Base-by-base conservation (phyloP, 1,140 invertebrate species). In the Schmidtea mediterranea region DNA sequence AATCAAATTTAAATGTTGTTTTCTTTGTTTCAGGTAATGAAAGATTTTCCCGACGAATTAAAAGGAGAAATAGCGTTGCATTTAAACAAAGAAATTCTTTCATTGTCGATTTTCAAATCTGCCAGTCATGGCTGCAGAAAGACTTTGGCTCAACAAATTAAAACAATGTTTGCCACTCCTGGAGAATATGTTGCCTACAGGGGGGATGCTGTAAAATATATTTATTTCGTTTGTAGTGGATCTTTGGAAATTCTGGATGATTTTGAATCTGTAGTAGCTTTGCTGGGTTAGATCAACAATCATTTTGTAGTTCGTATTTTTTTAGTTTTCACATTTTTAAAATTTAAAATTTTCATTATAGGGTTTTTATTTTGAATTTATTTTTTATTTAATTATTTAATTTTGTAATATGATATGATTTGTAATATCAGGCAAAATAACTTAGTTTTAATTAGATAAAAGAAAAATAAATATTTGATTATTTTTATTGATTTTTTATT, bases 21-120 rank as follows among this genome's bases (percentile, higher is more conserved):
- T n/a, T n/a, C n/a, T n/a, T n/a, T n/a, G n/a, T n/a, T n/a, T n/a
- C n/a, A 90, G 86, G 83, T 83, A 43, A 69, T 92, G 39, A 82
- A 82, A 65, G 84, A 90, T 69, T 92, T 92, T 69, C 86, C 84
- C 0, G 83, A 90, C 61, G 84, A 90, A 62, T 69, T 92, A 23
- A 69, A 83, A 43, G 84, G 84, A 10, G 86, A 90, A 58, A 82
- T 90, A 21, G 86, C 81, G 13, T 77, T 92, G 75, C 84, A 92
- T 69, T 69, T 92, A 51, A 81, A 94, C 66, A 72, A 82, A 51
- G 84, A 94, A 68, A 84, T 92, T 57, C 72, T 92, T 47, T 79
- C 79, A 55, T 70, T 90, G 41, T 82, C 84, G 6, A 84, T 90
- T 67, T 94, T 94, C 66, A 82, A 84, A 59, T 73, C 76, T 0